These are phyloP conservation scores for Anodontia alba DNA, from an alignment of 2,888 invertebrate species.

Conservation along the genomic window DNA sequence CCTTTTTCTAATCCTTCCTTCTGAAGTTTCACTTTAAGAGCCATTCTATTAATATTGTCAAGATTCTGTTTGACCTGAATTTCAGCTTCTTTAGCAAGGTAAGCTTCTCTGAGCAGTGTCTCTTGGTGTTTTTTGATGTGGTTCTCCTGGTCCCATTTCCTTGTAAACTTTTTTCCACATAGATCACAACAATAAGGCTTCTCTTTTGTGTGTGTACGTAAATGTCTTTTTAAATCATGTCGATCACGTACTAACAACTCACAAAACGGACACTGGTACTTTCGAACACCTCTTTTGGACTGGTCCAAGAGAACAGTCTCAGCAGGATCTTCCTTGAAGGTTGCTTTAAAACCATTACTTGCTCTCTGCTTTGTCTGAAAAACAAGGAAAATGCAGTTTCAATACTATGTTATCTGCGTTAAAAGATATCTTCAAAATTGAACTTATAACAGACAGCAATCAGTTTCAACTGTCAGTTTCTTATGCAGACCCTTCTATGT, in stretches of 20 bases:
- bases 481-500: too few relatives aligned
- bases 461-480: too few relatives aligned
- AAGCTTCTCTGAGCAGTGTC: background rate
- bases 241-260: conserved; percentile 32
- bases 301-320: conserved; percentile 38
- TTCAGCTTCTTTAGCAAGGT: background rate
- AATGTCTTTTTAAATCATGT: conserved; percentile 47
- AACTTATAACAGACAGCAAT: too few relatives aligned
- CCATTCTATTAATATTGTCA: background rate
- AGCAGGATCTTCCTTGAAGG: conserved; percentile 27
- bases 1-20: background rate
- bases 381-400: too few relatives aligned
- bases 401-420: too few relatives aligned
- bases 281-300: conserved; percentile 28
- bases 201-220: conserved; percentile 51
- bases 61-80: background rate
- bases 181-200: conserved; percentile 43
- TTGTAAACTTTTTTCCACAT: conserved; percentile 36
- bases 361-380: background rate
- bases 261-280: conserved; percentile 46
- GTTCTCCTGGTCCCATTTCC: conserved; percentile 51
- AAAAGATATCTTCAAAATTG: too few relatives aligned
- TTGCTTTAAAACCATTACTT: conserved; percentile 14
- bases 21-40: background rate
- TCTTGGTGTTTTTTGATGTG: conserved; percentile 23